Base-by-base conservation (phyloP, 2,888 invertebrate species). In the Oscheius sp. region DNA sequence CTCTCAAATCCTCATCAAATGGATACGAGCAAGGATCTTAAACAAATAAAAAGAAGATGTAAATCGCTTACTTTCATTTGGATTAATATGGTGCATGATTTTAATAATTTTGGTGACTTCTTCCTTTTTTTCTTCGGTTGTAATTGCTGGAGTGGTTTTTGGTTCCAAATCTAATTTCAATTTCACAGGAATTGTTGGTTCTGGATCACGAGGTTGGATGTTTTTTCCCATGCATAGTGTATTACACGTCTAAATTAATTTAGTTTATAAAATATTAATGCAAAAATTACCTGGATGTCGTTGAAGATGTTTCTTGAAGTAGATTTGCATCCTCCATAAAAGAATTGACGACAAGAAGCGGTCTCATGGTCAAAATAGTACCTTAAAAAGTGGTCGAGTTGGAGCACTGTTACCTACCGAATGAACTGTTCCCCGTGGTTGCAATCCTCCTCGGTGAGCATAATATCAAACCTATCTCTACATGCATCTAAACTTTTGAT, bases 301-400 rank as follows among this genome's bases (percentile, higher is more conserved):
- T 72, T 65, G 67, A 80, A 80, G 8, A 78, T 69, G 53, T 80
- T 80, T 42, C 69, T 68, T 0, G 74, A 70, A 6, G 45, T 71
- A 0, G 76, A 70, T 42, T 70, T 66, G 64, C 82, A 82, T 15
- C 78, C 78, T 4, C 78, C 78, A 39, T 78, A 80, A 67, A 74
- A 78, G 55, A 77, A 82, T 55, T 71, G 72, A 31, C 70, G 68
- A 65, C 80, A 80, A 6, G 64, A 15, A 10, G 68, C 53, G 1
- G 61, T 37, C 8, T 69, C 71, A 10, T 65, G 29, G 33, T 79
- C 78, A 58, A 68, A 80, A 48, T 75, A 80, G 63, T 75, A 80
- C 31, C 77, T 75, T 45, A 29, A 66, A 58, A 39, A 3, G 23
- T n/a, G n/a, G n/a, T n/a, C n/a, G n/a, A n/a, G n/a, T n/a, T n/a